Evolutionary conservation across 2,888 invertebrate genomes (phyloP).

Genomic region (Argyresthia albistria): DNA sequence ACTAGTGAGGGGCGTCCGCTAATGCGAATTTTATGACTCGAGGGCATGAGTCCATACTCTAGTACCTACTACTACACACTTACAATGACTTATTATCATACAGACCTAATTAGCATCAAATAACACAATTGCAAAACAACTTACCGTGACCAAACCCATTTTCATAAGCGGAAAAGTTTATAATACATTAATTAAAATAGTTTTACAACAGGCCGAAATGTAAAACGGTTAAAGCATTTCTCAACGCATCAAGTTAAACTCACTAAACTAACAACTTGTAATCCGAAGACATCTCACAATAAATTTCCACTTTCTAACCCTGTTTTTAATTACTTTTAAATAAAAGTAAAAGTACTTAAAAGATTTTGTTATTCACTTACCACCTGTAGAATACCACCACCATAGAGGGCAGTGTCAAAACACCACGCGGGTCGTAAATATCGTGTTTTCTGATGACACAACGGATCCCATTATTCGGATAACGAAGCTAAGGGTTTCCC

Average conservation of each 20-base stretch:
- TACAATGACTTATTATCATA: no score
- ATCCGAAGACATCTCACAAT: no score
- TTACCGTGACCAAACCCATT: background rate
- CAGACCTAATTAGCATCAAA: no score
- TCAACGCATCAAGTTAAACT: no score
- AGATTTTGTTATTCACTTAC: no score
- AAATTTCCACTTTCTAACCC: no score
- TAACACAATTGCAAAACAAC: no score
- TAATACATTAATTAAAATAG: background rate
- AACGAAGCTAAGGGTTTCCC: conserved; percentile 66
- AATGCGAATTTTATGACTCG: conserved; percentile 38
- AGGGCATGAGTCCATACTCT: no score
- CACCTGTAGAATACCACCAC: background rate
- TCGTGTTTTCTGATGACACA: conserved; percentile 17
- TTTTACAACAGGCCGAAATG: background rate
- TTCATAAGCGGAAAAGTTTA: background rate
- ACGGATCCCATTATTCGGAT: conserved; percentile 64
- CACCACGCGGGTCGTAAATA: conserved; percentile 14
- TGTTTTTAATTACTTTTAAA: no score
- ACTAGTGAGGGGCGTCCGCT: conserved; percentile 28
- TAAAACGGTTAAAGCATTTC: background rate
- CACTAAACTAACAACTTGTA: no score
- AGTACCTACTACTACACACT: no score
- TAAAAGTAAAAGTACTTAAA: no score
- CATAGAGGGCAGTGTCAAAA: conserved; percentile 3